A percentile compares a stretch with the other conserved stretches of the same genome.
Evolutionary conservation across 92 coral and sea anemone species (phyloP).

Genomic region (Epizoanthus fatuus): DNA sequence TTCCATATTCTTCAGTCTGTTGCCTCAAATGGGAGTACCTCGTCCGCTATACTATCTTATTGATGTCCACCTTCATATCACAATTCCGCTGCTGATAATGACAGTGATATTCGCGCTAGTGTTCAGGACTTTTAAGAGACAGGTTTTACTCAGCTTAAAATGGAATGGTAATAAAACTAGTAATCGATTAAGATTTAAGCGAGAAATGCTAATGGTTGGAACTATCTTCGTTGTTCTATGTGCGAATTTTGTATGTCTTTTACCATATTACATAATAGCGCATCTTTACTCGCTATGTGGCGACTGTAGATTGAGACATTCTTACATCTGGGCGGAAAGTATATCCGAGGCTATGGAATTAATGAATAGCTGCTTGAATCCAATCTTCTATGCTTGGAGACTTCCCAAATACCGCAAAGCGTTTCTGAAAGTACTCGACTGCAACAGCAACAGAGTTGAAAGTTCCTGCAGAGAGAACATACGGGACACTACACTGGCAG

Average conservation of each 20-base stretch:
- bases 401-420: constrained; percentile 65
- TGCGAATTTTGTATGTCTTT: constrained; percentile 35
- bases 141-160: not conserved
- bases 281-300: constrained; percentile 46
- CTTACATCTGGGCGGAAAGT: constrained; percentile 12
- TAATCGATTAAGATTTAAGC: not conserved
- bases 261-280: constrained; percentile 57
- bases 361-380: constrained; percentile 64
- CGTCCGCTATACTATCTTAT: constrained; percentile 28
- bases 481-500: too few species aligned
- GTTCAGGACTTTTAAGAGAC: constrained; percentile 25
- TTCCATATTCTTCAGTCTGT: constrained; percentile 42
- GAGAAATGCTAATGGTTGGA: constrained; percentile 41
- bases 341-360: constrained; percentile 71
- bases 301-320: constrained; percentile 2
- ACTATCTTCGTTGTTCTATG: constrained; percentile 51
- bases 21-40: constrained; percentile 49
- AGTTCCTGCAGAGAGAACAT: too few species aligned
- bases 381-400: constrained; percentile 58
- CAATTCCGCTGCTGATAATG: constrained; percentile 34
- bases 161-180: not conserved
- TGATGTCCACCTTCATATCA: constrained; percentile 62
- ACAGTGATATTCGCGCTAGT: constrained; percentile 40
- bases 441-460: too few species aligned
- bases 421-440: not conserved